Percentiles rank a stretch among this genome's conserved stretches.
Conservation (phyloP, 2,888 invertebrate species). For the Drosophila mimetica region DNA sequence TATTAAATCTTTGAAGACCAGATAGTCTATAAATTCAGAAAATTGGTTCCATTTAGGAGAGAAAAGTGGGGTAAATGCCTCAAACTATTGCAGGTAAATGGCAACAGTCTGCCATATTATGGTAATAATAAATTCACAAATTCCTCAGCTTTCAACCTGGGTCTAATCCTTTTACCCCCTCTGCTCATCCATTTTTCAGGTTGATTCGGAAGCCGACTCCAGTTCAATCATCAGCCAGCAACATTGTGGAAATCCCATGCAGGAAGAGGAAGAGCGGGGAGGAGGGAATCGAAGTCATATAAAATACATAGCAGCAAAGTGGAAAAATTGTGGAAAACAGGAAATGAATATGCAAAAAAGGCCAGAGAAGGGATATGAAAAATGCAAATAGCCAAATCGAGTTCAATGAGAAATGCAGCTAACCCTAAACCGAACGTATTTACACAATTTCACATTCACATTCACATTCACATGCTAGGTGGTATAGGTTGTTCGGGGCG, state of each 20-base stretch:
- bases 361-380: constrained; percentile 70
- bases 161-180: constrained; percentile 24
- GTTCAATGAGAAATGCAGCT: constrained; percentile 64
- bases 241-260: constrained; percentile 25
- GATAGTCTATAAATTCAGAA: too few species aligned
- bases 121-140: neutral
- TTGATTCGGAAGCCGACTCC: constrained; percentile 16
- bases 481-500: constrained; percentile 18
- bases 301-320: constrained; percentile 46
- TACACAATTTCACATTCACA: constrained; percentile 40
- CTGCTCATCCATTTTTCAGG: constrained; percentile 20
- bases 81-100: too few species aligned
- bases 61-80: too few species aligned
- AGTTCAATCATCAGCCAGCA: constrained; percentile 25
- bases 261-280: constrained; percentile 9
- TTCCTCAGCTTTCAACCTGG: neutral
- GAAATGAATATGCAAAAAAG: constrained; percentile 77
- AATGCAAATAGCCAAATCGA: constrained; percentile 73
- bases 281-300: constrained; percentile 39
- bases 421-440: constrained; percentile 53
- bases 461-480: neutral
- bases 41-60: too few species aligned
- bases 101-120: neutral
- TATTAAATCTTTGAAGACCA: too few species aligned
- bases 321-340: constrained; percentile 52